These are phyloP conservation scores for Cisticola juncidis DNA, from an alignment of 2,113 vertebrate species.

Conservation along the genomic window DNA sequence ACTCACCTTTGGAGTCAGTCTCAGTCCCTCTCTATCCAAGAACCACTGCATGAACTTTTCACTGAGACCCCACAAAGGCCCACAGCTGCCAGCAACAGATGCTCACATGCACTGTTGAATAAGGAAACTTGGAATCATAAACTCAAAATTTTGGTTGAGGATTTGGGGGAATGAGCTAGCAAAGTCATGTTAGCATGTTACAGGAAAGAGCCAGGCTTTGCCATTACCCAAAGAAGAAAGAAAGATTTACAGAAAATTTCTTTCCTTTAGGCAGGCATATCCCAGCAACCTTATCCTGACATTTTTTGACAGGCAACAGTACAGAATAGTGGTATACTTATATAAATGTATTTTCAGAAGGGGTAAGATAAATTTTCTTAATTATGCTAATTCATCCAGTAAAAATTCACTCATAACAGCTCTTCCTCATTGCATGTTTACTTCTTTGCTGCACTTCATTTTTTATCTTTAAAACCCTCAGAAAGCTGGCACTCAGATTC, in stretches of 20 bases:
- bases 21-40: background rate
- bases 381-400: background rate
- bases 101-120: fast-evolving
- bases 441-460: background rate
- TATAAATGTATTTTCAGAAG: background rate
- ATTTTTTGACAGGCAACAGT: background rate
- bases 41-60: background rate
- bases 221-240: background rate
- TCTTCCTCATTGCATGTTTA: background rate
- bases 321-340: background rate
- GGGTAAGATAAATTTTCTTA: background rate
- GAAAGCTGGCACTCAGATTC: background rate
- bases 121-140: background rate
- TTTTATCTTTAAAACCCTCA: background rate
- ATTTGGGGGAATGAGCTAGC: background rate
- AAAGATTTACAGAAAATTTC: background rate
- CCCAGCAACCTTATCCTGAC: background rate
- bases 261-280: background rate
- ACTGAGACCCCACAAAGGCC: background rate
- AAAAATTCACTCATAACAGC: background rate
- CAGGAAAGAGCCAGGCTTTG: background rate
- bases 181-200: background rate
- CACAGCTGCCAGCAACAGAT: background rate
- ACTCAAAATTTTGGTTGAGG: background rate
- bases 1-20: background rate